Conservation (phyloP, 23 tunicate genomes). For the Diplosoma virens region DNA sequence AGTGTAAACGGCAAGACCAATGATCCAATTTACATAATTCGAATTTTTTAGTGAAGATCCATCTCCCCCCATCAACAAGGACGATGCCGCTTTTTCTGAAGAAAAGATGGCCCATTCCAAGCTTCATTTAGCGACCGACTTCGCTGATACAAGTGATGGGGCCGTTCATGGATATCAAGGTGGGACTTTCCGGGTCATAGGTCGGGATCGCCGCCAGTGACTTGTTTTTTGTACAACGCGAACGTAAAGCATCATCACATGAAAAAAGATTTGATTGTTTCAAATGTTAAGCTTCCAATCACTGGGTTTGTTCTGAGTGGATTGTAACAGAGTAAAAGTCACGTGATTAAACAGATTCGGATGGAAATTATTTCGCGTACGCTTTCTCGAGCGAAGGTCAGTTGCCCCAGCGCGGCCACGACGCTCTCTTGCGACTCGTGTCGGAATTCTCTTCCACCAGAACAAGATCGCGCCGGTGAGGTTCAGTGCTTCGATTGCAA, state of each 20-base stretch:
- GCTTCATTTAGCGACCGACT: constrained; percentile 62
- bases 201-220: no score
- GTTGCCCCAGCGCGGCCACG: neutral
- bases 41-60: neutral
- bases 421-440: neutral
- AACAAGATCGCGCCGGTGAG: neutral
- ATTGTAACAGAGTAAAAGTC: no score
- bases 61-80: neutral
- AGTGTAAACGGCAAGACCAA: no score
- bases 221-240: no score
- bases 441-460: neutral
- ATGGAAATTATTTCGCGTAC: constrained; percentile 72
- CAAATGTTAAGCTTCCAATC: no score
- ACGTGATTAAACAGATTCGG: constrained; percentile 52
- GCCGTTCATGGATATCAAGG: constrained; percentile 85
- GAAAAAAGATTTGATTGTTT: no score
- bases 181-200: no score
- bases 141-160: constrained; percentile 72
- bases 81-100: neutral
- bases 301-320: no score
- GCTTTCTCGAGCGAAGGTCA: constrained; percentile 47
- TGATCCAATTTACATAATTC: neutral
- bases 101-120: neutral
- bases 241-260: no score
- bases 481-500: no score